Evolutionary conservation across 2,888 invertebrate species (phyloP), one percentile per base, ranked within the genome.

Genomic region (Athripsodes cinereus): DNA sequence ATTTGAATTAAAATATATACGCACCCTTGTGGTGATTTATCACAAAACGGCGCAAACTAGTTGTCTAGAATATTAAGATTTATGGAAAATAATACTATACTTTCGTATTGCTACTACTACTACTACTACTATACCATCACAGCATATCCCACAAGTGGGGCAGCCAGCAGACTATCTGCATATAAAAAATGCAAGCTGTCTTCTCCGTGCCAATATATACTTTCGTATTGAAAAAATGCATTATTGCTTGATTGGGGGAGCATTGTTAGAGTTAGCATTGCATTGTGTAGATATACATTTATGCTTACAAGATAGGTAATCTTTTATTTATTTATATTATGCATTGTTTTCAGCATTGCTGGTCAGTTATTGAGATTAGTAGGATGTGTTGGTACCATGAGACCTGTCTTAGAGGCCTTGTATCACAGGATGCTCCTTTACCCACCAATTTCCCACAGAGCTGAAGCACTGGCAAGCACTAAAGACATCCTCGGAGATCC

Each of bases 381-480:
- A 0, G 96, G 96, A 0, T 87, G 90, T 35, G 89, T 92, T 21
- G 86, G 90, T 0, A 87, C 87, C n/a, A 74, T 96, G 50, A 81
- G 96, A 13, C 94, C 96, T 8, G 95, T 96, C 46, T 74, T 96
- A 48, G 96, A 96, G 70, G 94, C 96, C 0, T 79, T 96, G 1
- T 96, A 96, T 70, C 96, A 96, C 72, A 82, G 96, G 57, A 93
- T 96, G 88, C 74, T 96, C 2, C 79, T 96, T 0, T 86, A 95
- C 72, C 94, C 96, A 16, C 89, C 92, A 0, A 87, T 91, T 0
- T 82, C 87, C 46, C 92, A 93, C 70, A 81, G 96, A 46, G 81
- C 91, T 8, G 95, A 96, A 66, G 90, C 95, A 0, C 69, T 96
- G 22, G 83, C 90, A 62, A 91, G 92, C 64, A 82, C 91, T 1